These are phyloP conservation scores for Trichomycterus rosablanca DNA, from an alignment of 2,113 vertebrate species.

Conservation along the genomic window DNA sequence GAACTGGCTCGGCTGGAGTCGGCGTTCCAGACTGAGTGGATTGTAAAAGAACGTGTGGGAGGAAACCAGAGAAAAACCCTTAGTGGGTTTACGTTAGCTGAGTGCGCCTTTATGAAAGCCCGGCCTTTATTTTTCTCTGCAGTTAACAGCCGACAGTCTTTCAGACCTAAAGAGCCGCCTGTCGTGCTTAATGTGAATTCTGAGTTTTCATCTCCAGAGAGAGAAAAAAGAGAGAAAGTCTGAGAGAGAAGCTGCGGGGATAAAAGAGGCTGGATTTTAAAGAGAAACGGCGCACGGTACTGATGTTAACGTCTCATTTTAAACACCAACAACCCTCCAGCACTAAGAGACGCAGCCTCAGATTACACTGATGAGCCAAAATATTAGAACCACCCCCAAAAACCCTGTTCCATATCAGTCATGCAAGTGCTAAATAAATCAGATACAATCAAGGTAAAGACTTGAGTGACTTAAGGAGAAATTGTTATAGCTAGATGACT, in stretches of 20 bases:
- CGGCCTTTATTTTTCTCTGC: conserved; percentile 7
- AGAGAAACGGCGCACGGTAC: neutral
- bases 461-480: too few relatives aligned
- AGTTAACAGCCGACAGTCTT: conserved; percentile 18
- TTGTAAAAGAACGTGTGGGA: conserved; percentile 1
- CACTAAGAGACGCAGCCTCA: too few relatives aligned
- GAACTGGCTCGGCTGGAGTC: conserved; percentile 6
- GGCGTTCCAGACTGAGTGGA: neutral
- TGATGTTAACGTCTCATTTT: conserved; percentile 1
- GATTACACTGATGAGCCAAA: too few relatives aligned
- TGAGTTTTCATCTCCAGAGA: neutral
- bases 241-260: neutral
- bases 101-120: conserved; percentile 10
- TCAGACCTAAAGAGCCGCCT: conserved; percentile 28
- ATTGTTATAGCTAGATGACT: too few relatives aligned
- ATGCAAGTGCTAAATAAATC: too few relatives aligned
- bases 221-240: neutral
- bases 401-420: too few relatives aligned
- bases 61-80: conserved; percentile 14
- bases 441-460: too few relatives aligned
- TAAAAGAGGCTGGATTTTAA: neutral
- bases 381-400: too few relatives aligned
- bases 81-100: neutral
- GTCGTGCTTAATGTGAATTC: conserved; percentile 21
- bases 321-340: neutral